A percentile compares a stretch with the other conserved stretches of the same genome.
phyloP scores from a whole-genome alignment of 2,888 invertebrate species.

The Acanthopleura granulata region DNA sequence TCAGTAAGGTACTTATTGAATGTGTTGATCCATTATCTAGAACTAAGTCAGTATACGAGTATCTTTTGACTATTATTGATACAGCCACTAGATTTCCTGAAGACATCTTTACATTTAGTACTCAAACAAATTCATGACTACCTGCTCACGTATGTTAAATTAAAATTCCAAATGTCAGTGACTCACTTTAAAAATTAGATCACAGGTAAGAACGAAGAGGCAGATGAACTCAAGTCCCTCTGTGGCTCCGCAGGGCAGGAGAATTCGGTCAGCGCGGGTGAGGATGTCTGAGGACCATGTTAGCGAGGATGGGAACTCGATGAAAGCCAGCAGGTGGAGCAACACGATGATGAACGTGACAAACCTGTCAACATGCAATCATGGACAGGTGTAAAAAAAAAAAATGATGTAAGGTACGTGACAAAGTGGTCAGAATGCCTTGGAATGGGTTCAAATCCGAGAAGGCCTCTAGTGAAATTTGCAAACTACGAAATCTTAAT shows the following conservation, averaged over 20 bases:
- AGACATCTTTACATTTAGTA: no score
- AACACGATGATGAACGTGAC: conserved; percentile 53
- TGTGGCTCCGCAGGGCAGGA: conserved; percentile 59
- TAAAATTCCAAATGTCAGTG: neutral
- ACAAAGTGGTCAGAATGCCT: no score
- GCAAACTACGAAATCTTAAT: no score
- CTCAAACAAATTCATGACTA: no score
- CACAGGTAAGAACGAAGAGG: conserved; percentile 52
- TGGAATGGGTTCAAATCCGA: no score
- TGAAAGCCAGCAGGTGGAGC: conserved; percentile 62
- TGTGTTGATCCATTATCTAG: no score
- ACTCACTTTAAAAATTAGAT: conserved; percentile 55
- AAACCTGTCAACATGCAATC: conserved; percentile 36
- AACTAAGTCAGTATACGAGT: no score
- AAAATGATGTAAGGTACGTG: no score
- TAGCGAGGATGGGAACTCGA: conserved; percentile 65
- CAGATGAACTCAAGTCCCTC: conserved; percentile 59
- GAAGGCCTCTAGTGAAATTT: no score
- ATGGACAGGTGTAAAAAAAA: neutral
- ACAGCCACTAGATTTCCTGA: no score
- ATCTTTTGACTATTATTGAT: no score
- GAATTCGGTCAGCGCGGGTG: conserved; percentile 33
- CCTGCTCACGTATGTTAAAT: neutral
- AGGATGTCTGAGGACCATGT: conserved; percentile 60
- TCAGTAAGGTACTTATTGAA: no score